Conservation (phyloP, 64 coral and sea anemone species). For the Actinia tenebrosa region DNA sequence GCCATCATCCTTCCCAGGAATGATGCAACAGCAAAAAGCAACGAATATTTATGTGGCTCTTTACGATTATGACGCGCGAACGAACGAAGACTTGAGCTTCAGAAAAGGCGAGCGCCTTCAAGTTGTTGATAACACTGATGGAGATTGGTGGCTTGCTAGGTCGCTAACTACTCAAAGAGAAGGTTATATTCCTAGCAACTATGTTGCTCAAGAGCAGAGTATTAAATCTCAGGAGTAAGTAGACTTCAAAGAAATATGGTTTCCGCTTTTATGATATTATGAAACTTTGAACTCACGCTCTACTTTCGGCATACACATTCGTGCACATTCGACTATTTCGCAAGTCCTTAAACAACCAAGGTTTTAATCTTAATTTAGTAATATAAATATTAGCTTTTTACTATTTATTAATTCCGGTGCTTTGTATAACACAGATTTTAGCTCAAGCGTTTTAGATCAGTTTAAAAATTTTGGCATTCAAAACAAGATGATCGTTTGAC, state of each 20-base stretch:
- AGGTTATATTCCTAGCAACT: constrained; percentile 98
- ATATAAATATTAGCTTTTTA: background rate
- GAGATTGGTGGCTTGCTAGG: constrained; percentile 98
- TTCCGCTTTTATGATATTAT: constrained; percentile 4
- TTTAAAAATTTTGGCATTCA: background rate
- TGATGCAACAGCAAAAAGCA: constrained; percentile 64
- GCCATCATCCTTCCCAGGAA: constrained; percentile 17
- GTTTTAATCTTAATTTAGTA: background rate
- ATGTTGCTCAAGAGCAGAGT: constrained; percentile 93
- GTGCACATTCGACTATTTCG: background rate
- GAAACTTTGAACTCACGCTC: background rate
- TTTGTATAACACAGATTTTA: background rate
- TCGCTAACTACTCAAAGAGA: constrained; percentile 74
- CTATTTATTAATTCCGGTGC: background rate
- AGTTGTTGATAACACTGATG: constrained; percentile 91
- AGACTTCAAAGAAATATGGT: background rate
- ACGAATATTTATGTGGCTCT: constrained; percentile 84
- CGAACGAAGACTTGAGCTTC: constrained; percentile 98
- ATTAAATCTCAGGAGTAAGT: constrained; percentile 99
- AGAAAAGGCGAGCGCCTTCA: constrained; percentile 94
- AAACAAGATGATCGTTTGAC: background rate
- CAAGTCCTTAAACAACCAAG: background rate
- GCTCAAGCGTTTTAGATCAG: background rate
- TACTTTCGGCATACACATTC: background rate
- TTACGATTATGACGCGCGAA: constrained; percentile 97